Evolutionary conservation across 2,888 invertebrate genomes (phyloP).

Genomic region (Protodeltote pygarga): DNA sequence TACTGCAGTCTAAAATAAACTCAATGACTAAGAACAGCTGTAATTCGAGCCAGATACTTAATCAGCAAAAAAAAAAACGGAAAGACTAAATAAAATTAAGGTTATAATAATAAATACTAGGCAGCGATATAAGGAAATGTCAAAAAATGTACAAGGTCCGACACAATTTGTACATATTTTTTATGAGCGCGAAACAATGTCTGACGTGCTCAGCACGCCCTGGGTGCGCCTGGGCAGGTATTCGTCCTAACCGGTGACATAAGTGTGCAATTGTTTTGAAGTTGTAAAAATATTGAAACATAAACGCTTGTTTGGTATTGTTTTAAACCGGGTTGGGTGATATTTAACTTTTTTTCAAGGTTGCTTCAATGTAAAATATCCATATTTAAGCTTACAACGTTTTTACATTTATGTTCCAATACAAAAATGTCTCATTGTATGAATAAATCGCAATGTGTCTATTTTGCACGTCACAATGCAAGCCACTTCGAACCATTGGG

Average conservation of each 20-base stretch:
- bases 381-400: no score
- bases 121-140: slow-evolving; percentile 47
- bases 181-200: slow-evolving; percentile 48
- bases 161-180: slow-evolving; percentile 45
- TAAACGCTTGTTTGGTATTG: no score
- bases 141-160: slow-evolving; percentile 44
- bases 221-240: slow-evolving; percentile 44
- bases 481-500: slow-evolving; percentile 20
- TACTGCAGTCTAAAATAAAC: slow-evolving; percentile 22
- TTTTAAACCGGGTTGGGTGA: no score
- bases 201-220: slow-evolving; percentile 30
- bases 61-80: slow-evolving; percentile 35
- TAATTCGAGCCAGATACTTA: slow-evolving; percentile 10
- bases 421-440: slow-evolving; percentile 9
- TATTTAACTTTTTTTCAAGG: no score
- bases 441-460: slow-evolving; percentile 15
- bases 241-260: slow-evolving; percentile 27
- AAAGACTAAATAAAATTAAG: slow-evolving; percentile 41
- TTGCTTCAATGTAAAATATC: no score
- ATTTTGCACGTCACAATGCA: slow-evolving; percentile 22
- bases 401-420: slow-evolving; percentile 6
- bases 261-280: slow-evolving; percentile 30
- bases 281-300: no score
- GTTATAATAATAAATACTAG: slow-evolving; percentile 48
- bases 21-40: slow-evolving; percentile 17